Percentiles rank a stretch among this genome's conserved stretches.
These are phyloP conservation scores for Columbina picui DNA, from an alignment of 2,113 vertebrate species.

Conservation along the genomic window DNA sequence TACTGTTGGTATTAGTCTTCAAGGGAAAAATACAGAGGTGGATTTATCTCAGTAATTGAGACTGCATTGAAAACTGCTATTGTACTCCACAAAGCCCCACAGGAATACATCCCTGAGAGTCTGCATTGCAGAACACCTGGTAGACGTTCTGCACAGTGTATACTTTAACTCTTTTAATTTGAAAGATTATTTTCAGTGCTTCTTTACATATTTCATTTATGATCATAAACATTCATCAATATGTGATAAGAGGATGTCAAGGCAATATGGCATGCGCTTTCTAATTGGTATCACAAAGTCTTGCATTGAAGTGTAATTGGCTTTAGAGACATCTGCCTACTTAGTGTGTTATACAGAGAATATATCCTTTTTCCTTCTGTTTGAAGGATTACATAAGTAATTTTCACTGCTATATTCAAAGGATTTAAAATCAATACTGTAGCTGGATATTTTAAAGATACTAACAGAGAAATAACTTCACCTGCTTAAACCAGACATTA, in stretches of 20 bases:
- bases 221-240: constrained; percentile 32
- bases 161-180: constrained; percentile 15
- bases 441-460: background rate
- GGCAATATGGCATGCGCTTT: constrained; percentile 19
- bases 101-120: background rate
- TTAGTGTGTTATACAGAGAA: constrained; percentile 25
- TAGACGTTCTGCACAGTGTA: background rate
- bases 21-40: background rate
- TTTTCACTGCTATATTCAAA: background rate
- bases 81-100: background rate
- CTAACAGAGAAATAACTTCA: background rate
- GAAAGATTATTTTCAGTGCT: constrained; percentile 34
- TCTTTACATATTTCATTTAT: constrained; percentile 20
- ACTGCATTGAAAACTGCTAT: background rate
- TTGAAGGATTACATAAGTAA: constrained; percentile 7
- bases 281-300: background rate
- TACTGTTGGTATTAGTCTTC: background rate
- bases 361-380: background rate
- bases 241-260: constrained; percentile 13
- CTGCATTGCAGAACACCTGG: background rate
- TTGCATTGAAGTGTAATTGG: constrained; percentile 31
- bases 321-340: constrained; percentile 51
- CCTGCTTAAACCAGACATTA: background rate
- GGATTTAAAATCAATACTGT: background rate
- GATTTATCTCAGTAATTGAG: background rate